Evolutionary conservation across 2,888 invertebrate genomes (phyloP).

Genomic region (Osmoderma eremita): DNA sequence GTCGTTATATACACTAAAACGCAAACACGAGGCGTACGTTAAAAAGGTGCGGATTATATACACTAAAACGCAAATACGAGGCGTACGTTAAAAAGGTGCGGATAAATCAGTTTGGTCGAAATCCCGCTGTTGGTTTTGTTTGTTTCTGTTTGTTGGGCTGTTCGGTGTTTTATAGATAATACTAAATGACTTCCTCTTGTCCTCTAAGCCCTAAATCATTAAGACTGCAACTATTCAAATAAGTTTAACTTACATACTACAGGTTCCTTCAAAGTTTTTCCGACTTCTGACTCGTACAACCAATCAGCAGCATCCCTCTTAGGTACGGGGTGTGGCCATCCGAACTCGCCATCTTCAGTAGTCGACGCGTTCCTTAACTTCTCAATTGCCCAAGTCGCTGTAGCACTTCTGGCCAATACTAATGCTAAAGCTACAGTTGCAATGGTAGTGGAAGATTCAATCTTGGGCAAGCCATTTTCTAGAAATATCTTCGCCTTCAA

Average conservation of each 20-base stretch:
- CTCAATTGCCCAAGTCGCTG: slow-evolving; percentile 69
- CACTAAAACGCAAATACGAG: too few species aligned
- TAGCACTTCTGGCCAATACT: slow-evolving; percentile 63
- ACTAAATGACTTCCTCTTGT: too few species aligned
- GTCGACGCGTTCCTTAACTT: slow-evolving; percentile 71
- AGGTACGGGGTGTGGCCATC: slow-evolving; percentile 70
- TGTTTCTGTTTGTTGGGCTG: too few species aligned
- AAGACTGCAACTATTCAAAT: too few species aligned
- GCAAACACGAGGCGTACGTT: too few species aligned
- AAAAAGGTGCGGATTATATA: too few species aligned
- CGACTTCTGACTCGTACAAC: slow-evolving; percentile 70
- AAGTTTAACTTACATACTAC: slow-evolving; percentile 55
- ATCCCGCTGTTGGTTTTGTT: too few species aligned
- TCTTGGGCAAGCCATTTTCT: slow-evolving; percentile 68
- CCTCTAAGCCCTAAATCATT: too few species aligned
- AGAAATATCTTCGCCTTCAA: slow-evolving; percentile 63
- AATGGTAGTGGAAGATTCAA: slow-evolving; percentile 69
- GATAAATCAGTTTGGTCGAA: too few species aligned
- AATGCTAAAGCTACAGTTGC: slow-evolving; percentile 71
- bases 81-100: too few species aligned
- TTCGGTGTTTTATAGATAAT: too few species aligned
- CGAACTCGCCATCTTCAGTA: slow-evolving; percentile 75
- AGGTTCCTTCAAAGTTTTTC: slow-evolving; percentile 68
- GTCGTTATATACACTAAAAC: too few species aligned
- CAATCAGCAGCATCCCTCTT: slow-evolving; percentile 72